Base-by-base conservation (phyloP, 2,113 vertebrate species). In the Actinemys pallida region DNA sequence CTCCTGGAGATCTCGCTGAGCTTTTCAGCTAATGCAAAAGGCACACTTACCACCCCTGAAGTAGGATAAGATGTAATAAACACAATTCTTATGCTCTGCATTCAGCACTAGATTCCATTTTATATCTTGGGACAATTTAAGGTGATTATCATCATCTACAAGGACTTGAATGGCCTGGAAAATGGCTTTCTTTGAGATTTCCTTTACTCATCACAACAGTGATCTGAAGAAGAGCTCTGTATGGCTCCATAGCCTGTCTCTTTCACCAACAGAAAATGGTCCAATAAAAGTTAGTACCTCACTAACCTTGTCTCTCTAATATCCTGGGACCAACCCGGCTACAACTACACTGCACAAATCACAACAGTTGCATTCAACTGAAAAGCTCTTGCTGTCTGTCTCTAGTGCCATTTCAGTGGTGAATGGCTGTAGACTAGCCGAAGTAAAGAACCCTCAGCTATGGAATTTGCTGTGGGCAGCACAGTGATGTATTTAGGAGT, bases 141-240 rank as follows among this genome's bases (percentile, higher is more conserved):
- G 8, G 11, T 50, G 20, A 45, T 81, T 14, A 16, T 13, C n/a
- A 5, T 10, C 10, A 47, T 7, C 11, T 10, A 24, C 75, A 56
- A 90, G 85, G 54, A 47, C 47, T 31, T 54, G 59, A 92, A 92
- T 76, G 89, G 87, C 13, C 6, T 84, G 80, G 69, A 94, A 94
- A 91, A 87, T 84, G 50, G 75, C 54, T 90, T 91, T 92, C 81
- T 83, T 25, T 53, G 9, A 65, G 17, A 49, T 1, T 52, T 25
- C 10, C 83, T 87, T 53, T 84, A 65, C 50, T 92, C 59, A 81
- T 8, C 57, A 59, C 25, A 59, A 59, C 25, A 59, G 57, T 29
- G 25, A 27, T 27, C 57, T 59, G 57, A 59, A 56, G 5, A 56
- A 59, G 10, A 59, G 53, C 53, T 54, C 19, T 54, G 19, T 22